Percentiles rank a stretch among this genome's conserved stretches.
These are phyloP conservation scores for Tachina fera DNA, from an alignment of 2,888 invertebrate species.

Conservation along the genomic window DNA sequence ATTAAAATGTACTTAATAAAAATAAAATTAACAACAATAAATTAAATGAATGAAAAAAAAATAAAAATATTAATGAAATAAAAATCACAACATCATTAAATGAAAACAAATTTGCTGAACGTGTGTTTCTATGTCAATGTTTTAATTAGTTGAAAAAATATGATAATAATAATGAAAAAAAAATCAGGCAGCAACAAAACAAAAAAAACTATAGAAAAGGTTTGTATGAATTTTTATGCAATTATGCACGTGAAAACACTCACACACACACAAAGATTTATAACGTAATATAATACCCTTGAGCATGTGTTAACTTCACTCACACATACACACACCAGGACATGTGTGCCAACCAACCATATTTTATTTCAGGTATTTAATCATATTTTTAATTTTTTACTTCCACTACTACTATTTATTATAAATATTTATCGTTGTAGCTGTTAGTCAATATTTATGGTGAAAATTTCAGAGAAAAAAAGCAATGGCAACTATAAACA, in stretches of 20 bases:
- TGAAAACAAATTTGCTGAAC: slow-evolving; percentile 73
- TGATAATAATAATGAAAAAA: not conserved
- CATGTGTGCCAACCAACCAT: not conserved
- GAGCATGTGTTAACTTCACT: slow-evolving; percentile 12
- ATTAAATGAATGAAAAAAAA: slow-evolving; percentile 54
- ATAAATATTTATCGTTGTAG: slow-evolving; percentile 27
- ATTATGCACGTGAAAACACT: no score
- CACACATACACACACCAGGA: not conserved
- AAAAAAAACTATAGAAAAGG: slow-evolving; percentile 11
- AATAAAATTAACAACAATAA: slow-evolving; percentile 50
- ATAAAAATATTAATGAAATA: slow-evolving; percentile 55
- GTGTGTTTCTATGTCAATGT: slow-evolving; percentile 49
- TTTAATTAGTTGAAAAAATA: slow-evolving; percentile 74
- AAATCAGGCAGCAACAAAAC: not conserved
- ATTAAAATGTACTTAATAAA: slow-evolving; percentile 70
- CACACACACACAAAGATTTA: not conserved
- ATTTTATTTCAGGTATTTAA: slow-evolving; percentile 47
- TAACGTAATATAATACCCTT: slow-evolving; percentile 8
- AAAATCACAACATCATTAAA: slow-evolving; percentile 66
- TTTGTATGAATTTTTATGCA: slow-evolving; percentile 13
- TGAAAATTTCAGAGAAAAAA: slow-evolving; percentile 5
- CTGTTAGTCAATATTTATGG: slow-evolving; percentile 64
- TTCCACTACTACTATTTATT: slow-evolving; percentile 11
- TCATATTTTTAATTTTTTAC: slow-evolving; percentile 36
- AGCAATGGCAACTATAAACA: slow-evolving; percentile 58